These are phyloP conservation scores for Zoanthus sociatus DNA, from an alignment of 92 coral and sea anemone species.

Conservation along the genomic window DNA sequence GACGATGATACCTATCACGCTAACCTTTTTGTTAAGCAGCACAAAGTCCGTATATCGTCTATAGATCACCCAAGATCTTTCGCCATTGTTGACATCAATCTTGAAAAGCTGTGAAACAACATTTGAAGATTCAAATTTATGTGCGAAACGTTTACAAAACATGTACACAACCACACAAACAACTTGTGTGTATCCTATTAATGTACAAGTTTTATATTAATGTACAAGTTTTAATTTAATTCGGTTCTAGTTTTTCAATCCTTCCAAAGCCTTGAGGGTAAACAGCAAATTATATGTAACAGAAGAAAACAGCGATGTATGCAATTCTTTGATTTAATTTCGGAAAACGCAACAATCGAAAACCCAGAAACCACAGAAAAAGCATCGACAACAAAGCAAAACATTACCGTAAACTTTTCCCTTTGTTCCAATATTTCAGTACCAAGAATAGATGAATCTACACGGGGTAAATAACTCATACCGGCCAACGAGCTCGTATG, in stretches of 20 bases:
- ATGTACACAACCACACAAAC: too few species aligned
- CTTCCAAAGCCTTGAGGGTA: too few species aligned
- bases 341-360: too few species aligned
- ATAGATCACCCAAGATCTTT: conserved; percentile 84
- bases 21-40: conserved; percentile 93
- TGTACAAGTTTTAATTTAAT: too few species aligned
- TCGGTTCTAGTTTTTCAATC: too few species aligned
- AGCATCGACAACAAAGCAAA: not conserved
- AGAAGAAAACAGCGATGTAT: too few species aligned
- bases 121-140: not conserved
- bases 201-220: too few species aligned
- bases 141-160: not conserved
- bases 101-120: conserved; percentile 76
- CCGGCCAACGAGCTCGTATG: conserved; percentile 41
- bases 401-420: conserved; percentile 83
- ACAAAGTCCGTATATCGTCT: conserved; percentile 93
- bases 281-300: too few species aligned
- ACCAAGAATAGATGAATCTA: conserved; percentile 82
- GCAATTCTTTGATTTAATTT: too few species aligned
- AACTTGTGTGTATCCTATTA: too few species aligned
- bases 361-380: not conserved
- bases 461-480: conserved; percentile 61
- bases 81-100: conserved; percentile 86
- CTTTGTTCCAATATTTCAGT: conserved; percentile 80
- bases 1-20: not conserved